Evolutionary conservation across 2,797 vertebrate species (phyloP).

Genomic region (Crypturellus tataupa): DNA sequence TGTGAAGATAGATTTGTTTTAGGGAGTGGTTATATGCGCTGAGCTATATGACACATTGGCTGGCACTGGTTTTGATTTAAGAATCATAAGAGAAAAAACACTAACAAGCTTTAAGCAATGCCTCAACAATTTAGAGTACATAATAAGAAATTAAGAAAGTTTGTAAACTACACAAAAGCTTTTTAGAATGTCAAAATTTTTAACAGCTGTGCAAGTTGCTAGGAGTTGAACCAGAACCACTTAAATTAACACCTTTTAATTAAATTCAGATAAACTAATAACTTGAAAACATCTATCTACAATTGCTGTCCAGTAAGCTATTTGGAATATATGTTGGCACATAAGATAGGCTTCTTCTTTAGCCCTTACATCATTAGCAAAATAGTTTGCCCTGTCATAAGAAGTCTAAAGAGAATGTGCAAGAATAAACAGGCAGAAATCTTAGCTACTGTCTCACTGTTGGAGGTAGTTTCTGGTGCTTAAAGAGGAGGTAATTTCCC

Average conservation of each 20-base stretch:
- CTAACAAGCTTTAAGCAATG: constrained; percentile 56
- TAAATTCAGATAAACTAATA: constrained; percentile 36
- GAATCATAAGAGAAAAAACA: constrained; percentile 59
- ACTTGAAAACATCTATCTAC: not conserved
- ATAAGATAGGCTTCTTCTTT: not conserved
- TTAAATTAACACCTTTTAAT: not conserved
- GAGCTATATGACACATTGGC: not conserved
- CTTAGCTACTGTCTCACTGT: not conserved
- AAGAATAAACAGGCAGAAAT: not conserved
- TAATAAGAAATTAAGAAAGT: constrained; percentile 52
- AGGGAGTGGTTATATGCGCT: not conserved
- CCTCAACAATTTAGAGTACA: constrained; percentile 21
- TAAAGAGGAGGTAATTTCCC: not conserved
- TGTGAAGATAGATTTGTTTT: not conserved
- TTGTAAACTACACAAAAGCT: not conserved
- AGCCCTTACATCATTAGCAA: not conserved
- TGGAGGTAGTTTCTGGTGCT: rapidly evolving
- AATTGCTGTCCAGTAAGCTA: not conserved
- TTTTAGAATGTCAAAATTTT: constrained; percentile 10
- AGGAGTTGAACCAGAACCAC: not conserved
- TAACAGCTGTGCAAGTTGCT: constrained; percentile 14
- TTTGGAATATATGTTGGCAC: not conserved
- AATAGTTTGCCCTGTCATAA: not conserved
- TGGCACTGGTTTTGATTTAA: constrained; percentile 52
- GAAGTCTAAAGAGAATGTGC: not conserved